Evolutionary conservation across 1,140 invertebrate species (phyloP).

Genomic region (Spodoptera litura): DNA sequence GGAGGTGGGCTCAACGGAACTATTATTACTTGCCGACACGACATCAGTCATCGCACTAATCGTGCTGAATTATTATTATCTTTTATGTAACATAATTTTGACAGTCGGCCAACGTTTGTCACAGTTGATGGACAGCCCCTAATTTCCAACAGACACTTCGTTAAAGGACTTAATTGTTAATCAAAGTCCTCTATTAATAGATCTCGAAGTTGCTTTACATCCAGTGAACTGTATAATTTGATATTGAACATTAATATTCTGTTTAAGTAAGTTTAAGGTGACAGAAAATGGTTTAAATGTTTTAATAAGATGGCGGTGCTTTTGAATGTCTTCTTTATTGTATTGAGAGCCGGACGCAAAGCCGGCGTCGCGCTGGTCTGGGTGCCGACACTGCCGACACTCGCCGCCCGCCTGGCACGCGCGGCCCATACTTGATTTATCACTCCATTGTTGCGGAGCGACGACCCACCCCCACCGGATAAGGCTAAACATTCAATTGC

Average conservation of each 20-base stretch:
- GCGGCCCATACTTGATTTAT: constrained; percentile 84
- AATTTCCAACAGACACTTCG: constrained; percentile 8
- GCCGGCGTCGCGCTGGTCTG: constrained; percentile 56
- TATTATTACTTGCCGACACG: constrained; percentile 79
- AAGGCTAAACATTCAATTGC: constrained; percentile 80
- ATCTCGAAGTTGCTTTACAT: not conserved
- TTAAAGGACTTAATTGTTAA: not conserved
- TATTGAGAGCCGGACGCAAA: constrained; percentile 55
- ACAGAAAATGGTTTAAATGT: constrained; percentile 36
- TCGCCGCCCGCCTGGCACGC: constrained; percentile 69
- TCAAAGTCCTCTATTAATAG: not conserved
- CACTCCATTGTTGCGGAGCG: constrained; percentile 80
- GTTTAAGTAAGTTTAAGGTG: constrained; percentile 45
- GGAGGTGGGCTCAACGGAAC: constrained; percentile 67
- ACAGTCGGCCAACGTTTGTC: constrained; percentile 67
- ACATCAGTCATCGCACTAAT: constrained; percentile 82
- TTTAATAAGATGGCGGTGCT: constrained; percentile 63
- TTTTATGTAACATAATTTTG: constrained; percentile 75
- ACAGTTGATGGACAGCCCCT: constrained; percentile 48
- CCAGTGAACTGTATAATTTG: not conserved
- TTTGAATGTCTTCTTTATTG: constrained; percentile 70
- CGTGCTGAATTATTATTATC: constrained; percentile 76
- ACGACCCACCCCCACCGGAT: constrained; percentile 73
- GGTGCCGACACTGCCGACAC: constrained; percentile 56
- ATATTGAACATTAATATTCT: constrained; percentile 9